Percentiles rank a stretch among this genome's conserved stretches.
Conservation (phyloP, 1,140 invertebrate species). For the Nasonia longicornis region DNA sequence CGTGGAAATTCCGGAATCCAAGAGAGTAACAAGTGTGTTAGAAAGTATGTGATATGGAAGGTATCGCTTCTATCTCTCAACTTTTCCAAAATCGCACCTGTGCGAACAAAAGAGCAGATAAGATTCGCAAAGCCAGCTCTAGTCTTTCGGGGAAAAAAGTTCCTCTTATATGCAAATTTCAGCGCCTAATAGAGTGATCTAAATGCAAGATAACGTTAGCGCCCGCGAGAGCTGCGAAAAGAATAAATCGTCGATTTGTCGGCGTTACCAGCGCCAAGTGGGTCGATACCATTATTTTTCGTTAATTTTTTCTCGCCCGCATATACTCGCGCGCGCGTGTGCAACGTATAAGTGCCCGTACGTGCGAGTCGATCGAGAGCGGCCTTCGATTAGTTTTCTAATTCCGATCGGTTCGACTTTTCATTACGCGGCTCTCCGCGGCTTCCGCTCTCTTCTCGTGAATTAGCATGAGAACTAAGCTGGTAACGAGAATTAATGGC, state of each 20-base stretch:
- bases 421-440: not conserved
- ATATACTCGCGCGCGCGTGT: not conserved
- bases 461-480: not conserved
- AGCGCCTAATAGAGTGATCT: not conserved
- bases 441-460: not conserved
- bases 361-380: not conserved
- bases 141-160: not conserved
- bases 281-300: not conserved
- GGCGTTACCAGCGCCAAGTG: not conserved
- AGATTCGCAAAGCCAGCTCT: too few relatives aligned
- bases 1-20: too few relatives aligned
- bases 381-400: not conserved
- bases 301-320: not conserved
- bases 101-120: too few relatives aligned
- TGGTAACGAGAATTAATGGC: not conserved
- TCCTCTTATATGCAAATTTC: not conserved
- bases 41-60: too few relatives aligned
- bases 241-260: not conserved
- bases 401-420: not conserved
- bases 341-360: not conserved
- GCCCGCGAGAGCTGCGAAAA: too few relatives aligned
- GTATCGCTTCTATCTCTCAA: too few relatives aligned
- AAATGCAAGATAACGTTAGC: not conserved
- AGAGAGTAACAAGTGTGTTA: too few relatives aligned
- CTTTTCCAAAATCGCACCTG: too few relatives aligned